Evolutionary conservation across 2,888 invertebrate genomes (phyloP).

Genomic region (Epistrophe eligans): DNA sequence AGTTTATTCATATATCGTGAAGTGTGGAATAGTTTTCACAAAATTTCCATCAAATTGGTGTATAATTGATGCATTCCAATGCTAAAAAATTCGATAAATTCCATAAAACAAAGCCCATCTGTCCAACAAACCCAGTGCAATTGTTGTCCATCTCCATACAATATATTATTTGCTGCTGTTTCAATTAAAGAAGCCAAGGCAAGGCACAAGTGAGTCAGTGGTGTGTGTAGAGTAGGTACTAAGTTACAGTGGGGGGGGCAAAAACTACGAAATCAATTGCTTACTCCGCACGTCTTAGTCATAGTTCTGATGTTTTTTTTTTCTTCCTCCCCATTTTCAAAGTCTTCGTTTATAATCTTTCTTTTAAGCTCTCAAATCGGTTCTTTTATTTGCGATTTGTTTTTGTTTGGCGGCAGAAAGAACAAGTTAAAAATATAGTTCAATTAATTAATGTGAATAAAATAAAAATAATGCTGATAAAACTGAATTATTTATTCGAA

Average conservation of each 20-base stretch:
- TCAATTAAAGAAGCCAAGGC: constrained; percentile 66
- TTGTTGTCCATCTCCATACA: constrained; percentile 61
- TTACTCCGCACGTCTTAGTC: constrained; percentile 69
- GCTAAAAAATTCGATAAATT: constrained; percentile 61
- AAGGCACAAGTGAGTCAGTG: constrained; percentile 71
- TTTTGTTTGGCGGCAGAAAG: constrained; percentile 62
- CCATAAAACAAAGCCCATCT: constrained; percentile 69
- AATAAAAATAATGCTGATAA: constrained; percentile 38
- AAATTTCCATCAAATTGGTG: constrained; percentile 45
- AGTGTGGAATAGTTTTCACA: constrained; percentile 45
- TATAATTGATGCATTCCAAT: constrained; percentile 59
- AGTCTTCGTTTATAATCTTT: constrained; percentile 50
- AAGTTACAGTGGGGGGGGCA: constrained; percentile 34
- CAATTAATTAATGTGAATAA: constrained; percentile 38
- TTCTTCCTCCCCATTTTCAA: constrained; percentile 43
- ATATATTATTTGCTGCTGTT: constrained; percentile 41
- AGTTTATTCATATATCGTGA: constrained; percentile 46
- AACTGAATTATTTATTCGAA: constrained; percentile 45
- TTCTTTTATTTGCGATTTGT: constrained; percentile 51
- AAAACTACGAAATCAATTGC: constrained; percentile 73
- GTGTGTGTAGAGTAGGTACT: constrained; percentile 20
- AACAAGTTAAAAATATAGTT: constrained; percentile 41
- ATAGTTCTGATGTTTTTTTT: constrained; percentile 64
- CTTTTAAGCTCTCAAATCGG: constrained; percentile 23
- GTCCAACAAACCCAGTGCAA: constrained; percentile 55